A percentile compares a stretch with the other conserved stretches of the same genome.
Conservation (phyloP, 2,797 vertebrate species). For the Euphonia xanthogaster region DNA sequence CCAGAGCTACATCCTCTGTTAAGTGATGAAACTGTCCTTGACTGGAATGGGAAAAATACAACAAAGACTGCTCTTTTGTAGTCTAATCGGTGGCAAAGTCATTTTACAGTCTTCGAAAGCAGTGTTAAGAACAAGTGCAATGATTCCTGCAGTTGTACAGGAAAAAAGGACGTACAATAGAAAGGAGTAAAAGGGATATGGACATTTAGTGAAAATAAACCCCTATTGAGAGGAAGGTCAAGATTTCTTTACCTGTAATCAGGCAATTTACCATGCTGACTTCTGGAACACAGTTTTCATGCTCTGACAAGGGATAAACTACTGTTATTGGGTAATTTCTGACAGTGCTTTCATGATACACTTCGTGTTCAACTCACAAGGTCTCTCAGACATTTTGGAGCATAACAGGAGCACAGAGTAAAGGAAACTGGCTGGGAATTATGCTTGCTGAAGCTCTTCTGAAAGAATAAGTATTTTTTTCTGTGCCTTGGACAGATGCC, state of each 20-base stretch:
- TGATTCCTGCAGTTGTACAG: background rate
- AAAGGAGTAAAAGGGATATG: background rate
- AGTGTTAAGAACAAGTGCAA: background rate
- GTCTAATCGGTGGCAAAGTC: background rate
- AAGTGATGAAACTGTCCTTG: background rate
- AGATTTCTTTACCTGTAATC: background rate
- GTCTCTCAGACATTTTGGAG: background rate
- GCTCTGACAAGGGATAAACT: background rate
- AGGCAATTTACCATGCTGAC: background rate
- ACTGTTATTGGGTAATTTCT: background rate
- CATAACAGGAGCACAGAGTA: background rate
- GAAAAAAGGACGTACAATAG: background rate
- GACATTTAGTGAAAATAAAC: background rate
- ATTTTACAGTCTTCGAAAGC: background rate
- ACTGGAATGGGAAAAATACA: background rate
- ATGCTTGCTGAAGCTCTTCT: background rate
- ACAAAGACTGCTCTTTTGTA: background rate
- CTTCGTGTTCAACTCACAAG: background rate
- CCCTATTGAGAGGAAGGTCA: background rate
- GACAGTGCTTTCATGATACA: background rate
- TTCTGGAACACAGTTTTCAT: background rate
- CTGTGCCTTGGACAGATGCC: background rate
- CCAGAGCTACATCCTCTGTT: background rate
- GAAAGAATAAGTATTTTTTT: background rate
- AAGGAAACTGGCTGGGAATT: slow-evolving; percentile 17